A percentile compares a stretch with the other conserved stretches of the same genome.
phyloP scores from a whole-genome alignment of 1,140 invertebrate species.

The Pseudomyrmex dendroicus region DNA sequence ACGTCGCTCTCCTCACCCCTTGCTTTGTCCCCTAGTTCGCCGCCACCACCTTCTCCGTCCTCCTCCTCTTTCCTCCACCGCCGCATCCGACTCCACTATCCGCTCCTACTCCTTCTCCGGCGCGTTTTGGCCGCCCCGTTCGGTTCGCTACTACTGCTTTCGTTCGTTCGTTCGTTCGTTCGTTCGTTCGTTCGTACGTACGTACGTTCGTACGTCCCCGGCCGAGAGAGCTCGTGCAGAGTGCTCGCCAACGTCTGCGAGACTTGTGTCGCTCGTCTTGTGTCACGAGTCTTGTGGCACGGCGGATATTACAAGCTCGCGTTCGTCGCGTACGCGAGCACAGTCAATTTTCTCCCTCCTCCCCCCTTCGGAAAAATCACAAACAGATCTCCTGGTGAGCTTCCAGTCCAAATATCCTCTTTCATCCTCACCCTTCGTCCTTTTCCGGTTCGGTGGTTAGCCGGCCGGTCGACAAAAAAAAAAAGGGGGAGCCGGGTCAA shows the following conservation, averaged over 20 bases:
- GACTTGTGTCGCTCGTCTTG: slow-evolving; percentile 22
- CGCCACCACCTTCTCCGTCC: slow-evolving; percentile 22
- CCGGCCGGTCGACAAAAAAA: slow-evolving; percentile 17
- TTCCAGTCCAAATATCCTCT: background rate
- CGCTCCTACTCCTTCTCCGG: slow-evolving; percentile 44
- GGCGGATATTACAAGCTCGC: slow-evolving; percentile 20
- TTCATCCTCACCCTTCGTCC: slow-evolving; percentile 7
- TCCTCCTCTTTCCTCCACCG: slow-evolving; percentile 9
- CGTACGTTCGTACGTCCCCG: slow-evolving; percentile 55
- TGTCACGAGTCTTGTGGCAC: background rate
- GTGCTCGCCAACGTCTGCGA: slow-evolving; percentile 71
- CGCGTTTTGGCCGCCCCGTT: slow-evolving; percentile 56
- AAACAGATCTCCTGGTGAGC: background rate
- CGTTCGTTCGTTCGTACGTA: slow-evolving; percentile 32
- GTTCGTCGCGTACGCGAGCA: background rate
- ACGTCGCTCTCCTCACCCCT: slow-evolving; percentile 19
- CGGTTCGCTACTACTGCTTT: slow-evolving; percentile 48
- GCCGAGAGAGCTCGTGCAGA: slow-evolving; percentile 63
- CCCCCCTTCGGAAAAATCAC: background rate
- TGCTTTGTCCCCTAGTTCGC: slow-evolving; percentile 20
- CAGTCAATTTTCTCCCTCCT: background rate
- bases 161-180: slow-evolving; percentile 48
- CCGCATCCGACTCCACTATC: slow-evolving; percentile 47
- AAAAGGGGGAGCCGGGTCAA: slow-evolving; percentile 20
- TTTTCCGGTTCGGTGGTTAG: slow-evolving; percentile 9